Percentiles rank a stretch among this genome's conserved stretches.
Evolutionary conservation across 2,797 vertebrate species (phyloP).

Genomic region (Danio tinwini): DNA sequence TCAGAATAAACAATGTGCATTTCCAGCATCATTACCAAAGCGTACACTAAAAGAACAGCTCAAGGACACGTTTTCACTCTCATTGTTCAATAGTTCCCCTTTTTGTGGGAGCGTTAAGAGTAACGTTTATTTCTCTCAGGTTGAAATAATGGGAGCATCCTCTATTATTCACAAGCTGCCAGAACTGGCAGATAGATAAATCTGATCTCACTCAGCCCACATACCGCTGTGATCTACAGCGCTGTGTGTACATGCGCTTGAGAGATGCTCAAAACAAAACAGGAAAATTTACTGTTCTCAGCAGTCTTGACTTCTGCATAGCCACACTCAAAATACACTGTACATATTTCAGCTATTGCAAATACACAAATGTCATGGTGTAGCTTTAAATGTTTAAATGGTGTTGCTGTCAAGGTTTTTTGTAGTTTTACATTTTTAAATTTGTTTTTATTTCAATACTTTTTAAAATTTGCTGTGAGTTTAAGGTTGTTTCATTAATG

Average conservation of each 20-base stretch:
- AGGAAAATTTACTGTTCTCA: not conserved
- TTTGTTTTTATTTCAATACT: too few relatives aligned
- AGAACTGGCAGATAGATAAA: conserved; percentile 37
- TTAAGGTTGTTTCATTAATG: too few relatives aligned
- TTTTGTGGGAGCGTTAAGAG: not conserved
- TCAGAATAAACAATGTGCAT: conserved; percentile 44
- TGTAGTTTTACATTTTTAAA: too few relatives aligned
- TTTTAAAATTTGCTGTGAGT: too few relatives aligned
- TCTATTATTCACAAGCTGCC: conserved; percentile 45
- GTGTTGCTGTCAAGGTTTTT: too few relatives aligned
- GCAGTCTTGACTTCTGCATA: not conserved
- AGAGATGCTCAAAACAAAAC: conserved; percentile 15
- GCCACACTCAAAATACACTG: not conserved
- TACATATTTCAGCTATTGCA: not conserved
- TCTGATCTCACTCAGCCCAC: conserved; percentile 23
- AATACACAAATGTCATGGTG: not conserved
- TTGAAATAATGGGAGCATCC: conserved; percentile 29
- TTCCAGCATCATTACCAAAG: conserved; percentile 23
- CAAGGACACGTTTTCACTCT: conserved; percentile 30
- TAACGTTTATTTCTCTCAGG: conserved; percentile 9
- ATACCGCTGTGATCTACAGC: conserved; percentile 41
- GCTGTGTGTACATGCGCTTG: conserved; percentile 25
- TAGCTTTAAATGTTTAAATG: not conserved
- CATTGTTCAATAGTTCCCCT: conserved; percentile 4
- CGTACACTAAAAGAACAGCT: conserved; percentile 34